Conservation (phyloP, 2,888 invertebrate species). For the Entomobrya multifasciata region DNA sequence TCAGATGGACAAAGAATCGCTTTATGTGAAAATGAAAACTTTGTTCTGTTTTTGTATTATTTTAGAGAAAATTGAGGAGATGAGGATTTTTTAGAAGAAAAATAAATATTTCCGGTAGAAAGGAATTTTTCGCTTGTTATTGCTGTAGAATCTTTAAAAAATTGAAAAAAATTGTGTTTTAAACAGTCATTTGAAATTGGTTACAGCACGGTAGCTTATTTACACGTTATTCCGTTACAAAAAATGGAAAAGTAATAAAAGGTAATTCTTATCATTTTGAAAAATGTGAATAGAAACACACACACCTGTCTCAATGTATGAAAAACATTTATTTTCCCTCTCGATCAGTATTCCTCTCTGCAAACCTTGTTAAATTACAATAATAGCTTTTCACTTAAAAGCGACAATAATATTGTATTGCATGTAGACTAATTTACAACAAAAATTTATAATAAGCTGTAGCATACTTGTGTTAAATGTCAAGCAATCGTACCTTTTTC, state of each 20-base stretch:
- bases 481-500: slow-evolving; percentile 52
- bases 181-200: slow-evolving; percentile 52
- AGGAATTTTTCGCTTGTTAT: background rate
- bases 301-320: background rate
- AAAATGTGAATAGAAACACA: no score
- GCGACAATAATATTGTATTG: background rate
- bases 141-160: background rate
- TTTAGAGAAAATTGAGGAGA: slow-evolving; percentile 38
- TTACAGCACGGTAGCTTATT: slow-evolving; percentile 48
- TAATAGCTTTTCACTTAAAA: no score
- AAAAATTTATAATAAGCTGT: background rate
- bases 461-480: slow-evolving; percentile 8
- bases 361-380: background rate
- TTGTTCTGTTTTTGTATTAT: slow-evolving; percentile 33
- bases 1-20: background rate
- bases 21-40: background rate
- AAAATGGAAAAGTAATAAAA: background rate
- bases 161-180: slow-evolving; percentile 15
- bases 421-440: no score
- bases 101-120: slow-evolving; percentile 57
- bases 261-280: no score
- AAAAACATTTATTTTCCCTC: no score
- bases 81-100: slow-evolving; percentile 35
- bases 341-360: background rate
- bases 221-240: slow-evolving; percentile 54